A percentile compares a stretch with the other conserved stretches of the same genome.
Evolutionary conservation across 2,113 vertebrate genomes (phyloP).

Genomic region (Otocyon megalotis): DNA sequence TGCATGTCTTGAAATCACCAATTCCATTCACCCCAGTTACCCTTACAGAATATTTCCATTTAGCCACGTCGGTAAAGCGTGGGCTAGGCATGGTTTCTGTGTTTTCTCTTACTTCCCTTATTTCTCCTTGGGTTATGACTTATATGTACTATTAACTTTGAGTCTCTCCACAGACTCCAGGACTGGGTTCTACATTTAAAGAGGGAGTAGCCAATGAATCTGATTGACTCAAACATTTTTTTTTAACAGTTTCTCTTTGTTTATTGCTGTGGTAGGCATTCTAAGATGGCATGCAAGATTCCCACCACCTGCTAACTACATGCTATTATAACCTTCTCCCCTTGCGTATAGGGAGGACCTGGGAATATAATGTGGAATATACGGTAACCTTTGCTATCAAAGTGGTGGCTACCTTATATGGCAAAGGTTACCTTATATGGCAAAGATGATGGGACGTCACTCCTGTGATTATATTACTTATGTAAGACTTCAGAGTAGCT

Average conservation of each 20-base stretch:
- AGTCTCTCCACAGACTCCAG: not conserved
- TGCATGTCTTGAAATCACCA: constrained; percentile 31
- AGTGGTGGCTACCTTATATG: not conserved
- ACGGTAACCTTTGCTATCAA: not conserved
- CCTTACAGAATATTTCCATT: not conserved
- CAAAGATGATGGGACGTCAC: not conserved
- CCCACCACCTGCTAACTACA: not conserved
- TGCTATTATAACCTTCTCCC: not conserved
- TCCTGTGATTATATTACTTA: not conserved
- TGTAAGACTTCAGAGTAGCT: not conserved
- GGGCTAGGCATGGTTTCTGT: not conserved
- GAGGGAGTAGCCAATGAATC: not conserved
- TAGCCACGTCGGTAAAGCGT: not conserved
- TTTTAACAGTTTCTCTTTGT: not conserved
- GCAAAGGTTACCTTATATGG: constrained; percentile 12
- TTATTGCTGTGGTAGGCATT: not conserved
- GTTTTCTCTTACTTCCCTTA: not conserved
- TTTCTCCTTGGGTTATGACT: constrained; percentile 2
- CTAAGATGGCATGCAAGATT: not conserved
- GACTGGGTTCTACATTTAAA: not conserved
- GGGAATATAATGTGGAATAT: not conserved
- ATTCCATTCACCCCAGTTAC: not conserved
- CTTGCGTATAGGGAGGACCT: not conserved
- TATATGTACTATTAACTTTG: constrained; percentile 2
- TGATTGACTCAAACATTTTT: not conserved